A percentile compares a stretch with the other conserved stretches of the same genome.
Conservation (phyloP, 2,113 vertebrate genomes). For the Leucopsar rothschildi region DNA sequence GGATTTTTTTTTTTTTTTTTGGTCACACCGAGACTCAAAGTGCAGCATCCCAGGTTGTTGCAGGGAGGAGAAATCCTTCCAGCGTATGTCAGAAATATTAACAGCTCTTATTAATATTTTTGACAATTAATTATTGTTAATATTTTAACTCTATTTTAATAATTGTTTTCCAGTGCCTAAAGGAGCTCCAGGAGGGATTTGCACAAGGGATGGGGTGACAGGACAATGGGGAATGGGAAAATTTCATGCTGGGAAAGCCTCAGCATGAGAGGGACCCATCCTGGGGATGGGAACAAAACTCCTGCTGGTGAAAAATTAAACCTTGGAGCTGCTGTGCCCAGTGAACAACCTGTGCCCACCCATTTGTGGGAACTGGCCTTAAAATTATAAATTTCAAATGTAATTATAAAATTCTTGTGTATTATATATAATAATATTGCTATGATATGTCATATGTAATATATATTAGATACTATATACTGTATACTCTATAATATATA, state of each 20-base stretch:
- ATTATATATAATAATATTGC: no score
- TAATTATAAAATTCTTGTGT: no score
- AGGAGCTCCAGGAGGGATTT: not conserved
- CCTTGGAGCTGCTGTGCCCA: not conserved
- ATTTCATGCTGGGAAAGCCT: rapidly evolving
- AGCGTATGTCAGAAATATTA: rapidly evolving
- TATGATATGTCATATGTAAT: no score
- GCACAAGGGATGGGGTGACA: not conserved
- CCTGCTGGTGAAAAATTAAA: not conserved
- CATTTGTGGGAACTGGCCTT: not conserved
- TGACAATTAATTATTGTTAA: no score
- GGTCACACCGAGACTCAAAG: not conserved
- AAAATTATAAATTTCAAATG: no score
- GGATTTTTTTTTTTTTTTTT: not conserved
- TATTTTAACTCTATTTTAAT: no score
- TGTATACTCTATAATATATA: no score
- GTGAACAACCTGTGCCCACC: not conserved
- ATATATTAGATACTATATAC: no score
- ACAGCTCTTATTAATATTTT: no score
- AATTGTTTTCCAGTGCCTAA: not conserved
- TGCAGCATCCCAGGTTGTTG: rapidly evolving
- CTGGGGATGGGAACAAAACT: rapidly evolving
- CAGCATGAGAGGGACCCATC: rapidly evolving
- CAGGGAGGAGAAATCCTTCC: not conserved
- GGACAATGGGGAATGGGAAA: not conserved